A percentile compares a stretch with the other conserved stretches of the same genome.
These are phyloP conservation scores for Acleris cristana DNA, from an alignment of 2,888 invertebrate genomes.

Conservation along the genomic window DNA sequence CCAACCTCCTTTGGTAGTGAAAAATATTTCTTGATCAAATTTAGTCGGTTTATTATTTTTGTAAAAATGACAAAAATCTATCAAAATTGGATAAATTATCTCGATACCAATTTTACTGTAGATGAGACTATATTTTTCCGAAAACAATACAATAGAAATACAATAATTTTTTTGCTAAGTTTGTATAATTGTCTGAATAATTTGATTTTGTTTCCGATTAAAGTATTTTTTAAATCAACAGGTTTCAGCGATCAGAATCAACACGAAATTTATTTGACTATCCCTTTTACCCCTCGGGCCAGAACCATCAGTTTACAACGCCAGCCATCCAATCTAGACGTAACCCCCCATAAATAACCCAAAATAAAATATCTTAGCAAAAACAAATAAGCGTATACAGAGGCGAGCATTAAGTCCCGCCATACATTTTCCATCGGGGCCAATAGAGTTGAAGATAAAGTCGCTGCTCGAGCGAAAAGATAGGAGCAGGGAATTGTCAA, in stretches of 20 bases:
- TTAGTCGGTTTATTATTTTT: too few relatives aligned
- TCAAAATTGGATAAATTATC: too few relatives aligned
- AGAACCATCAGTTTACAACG: background rate
- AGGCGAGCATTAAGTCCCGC: constrained; percentile 33
- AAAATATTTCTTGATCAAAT: too few relatives aligned
- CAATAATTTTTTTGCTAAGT: too few relatives aligned
- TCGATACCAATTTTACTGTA: too few relatives aligned
- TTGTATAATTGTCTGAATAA: too few relatives aligned
- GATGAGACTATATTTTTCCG: too few relatives aligned
- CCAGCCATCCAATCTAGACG: constrained; percentile 17
- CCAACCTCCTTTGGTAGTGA: too few relatives aligned
- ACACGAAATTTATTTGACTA: background rate
- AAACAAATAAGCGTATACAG: constrained; percentile 36
- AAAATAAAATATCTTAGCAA: constrained; percentile 37
- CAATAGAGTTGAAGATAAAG: constrained; percentile 38
- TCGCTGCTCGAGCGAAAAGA: constrained; percentile 36
- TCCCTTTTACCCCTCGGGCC: background rate
- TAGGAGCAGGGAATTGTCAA: constrained; percentile 40
- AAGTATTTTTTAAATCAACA: too few relatives aligned
- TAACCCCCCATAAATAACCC: constrained; percentile 31
- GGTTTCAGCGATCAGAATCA: background rate
- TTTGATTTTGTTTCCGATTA: too few relatives aligned
- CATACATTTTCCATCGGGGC: constrained; percentile 38
- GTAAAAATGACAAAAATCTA: too few relatives aligned
- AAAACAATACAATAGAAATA: too few relatives aligned